Evolutionary conservation across 1,140 invertebrate genomes (phyloP).

Genomic region (Batillaria attramentaria): DNA sequence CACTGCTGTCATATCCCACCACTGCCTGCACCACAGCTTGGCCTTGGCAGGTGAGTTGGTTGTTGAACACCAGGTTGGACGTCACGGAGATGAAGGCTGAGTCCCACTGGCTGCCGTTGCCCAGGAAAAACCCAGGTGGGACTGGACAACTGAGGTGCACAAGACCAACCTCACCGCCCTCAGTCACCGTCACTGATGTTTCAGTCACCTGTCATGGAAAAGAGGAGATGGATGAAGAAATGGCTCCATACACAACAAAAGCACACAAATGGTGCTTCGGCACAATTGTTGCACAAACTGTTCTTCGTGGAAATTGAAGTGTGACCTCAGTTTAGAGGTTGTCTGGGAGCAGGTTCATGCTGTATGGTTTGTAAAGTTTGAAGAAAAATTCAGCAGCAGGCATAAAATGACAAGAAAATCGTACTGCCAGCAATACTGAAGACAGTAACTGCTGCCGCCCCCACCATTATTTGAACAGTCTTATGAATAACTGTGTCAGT

Average conservation of each 20-base stretch:
- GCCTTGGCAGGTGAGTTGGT: conserved; percentile 14
- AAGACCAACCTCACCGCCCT: conserved; percentile 21
- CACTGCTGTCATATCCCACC: background rate
- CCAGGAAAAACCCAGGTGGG: conserved; percentile 42
- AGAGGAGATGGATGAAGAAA: too few relatives aligned
- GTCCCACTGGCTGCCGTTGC: conserved; percentile 35
- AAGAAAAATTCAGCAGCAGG: too few relatives aligned
- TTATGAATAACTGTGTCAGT: too few relatives aligned
- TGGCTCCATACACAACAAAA: too few relatives aligned
- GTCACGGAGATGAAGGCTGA: conserved; percentile 11
- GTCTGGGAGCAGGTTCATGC: too few relatives aligned
- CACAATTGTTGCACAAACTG: too few relatives aligned
- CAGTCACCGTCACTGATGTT: conserved; percentile 25
- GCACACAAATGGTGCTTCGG: too few relatives aligned
- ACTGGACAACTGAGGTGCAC: conserved; percentile 36
- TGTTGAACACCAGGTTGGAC: conserved; percentile 11
- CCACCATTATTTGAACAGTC: too few relatives aligned
- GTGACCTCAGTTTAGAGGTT: background rate
- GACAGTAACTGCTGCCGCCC: too few relatives aligned
- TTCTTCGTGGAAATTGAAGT: background rate
- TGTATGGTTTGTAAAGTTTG: too few relatives aligned
- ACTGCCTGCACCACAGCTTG: background rate
- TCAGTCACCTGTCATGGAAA: conserved; percentile 30
- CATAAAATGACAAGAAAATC: too few relatives aligned
- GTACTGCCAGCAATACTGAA: too few relatives aligned